A percentile compares a stretch with the other conserved stretches of the same genome.
Conservation (phyloP, 2,113 vertebrate species). For the Chamaea fasciata region DNA sequence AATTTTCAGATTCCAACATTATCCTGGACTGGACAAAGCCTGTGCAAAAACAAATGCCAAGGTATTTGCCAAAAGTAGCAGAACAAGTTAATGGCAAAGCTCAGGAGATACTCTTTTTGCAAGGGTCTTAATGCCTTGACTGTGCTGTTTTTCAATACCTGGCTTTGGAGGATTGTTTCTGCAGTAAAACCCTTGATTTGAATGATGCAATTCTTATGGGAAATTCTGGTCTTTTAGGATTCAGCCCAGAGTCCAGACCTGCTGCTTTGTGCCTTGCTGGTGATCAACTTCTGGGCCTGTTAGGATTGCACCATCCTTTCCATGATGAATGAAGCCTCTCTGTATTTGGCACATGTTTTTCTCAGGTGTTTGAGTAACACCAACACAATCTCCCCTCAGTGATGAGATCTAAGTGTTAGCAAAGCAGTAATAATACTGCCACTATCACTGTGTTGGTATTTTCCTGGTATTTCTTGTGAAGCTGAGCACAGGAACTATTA, state of each 20-base stretch:
- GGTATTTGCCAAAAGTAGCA: background rate
- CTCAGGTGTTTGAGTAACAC: background rate
- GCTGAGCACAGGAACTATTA: background rate
- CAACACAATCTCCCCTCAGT: background rate
- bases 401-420: background rate
- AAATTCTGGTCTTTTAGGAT: background rate
- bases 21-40: background rate
- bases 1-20: background rate
- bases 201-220: background rate
- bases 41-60: background rate
- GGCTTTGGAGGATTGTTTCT: background rate
- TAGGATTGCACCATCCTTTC: background rate
- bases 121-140: background rate
- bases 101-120: background rate
- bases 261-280: background rate
- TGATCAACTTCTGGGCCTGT: background rate
- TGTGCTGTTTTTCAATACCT: background rate
- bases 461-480: background rate
- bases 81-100: background rate
- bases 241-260: background rate
- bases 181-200: background rate
- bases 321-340: background rate
- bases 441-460: background rate
- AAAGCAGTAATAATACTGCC: background rate
- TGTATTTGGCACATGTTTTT: background rate